Percentiles rank a stretch among this genome's conserved stretches.
Conservation (phyloP, 2,888 invertebrate genomes). For the Heliconius erato region DNA sequence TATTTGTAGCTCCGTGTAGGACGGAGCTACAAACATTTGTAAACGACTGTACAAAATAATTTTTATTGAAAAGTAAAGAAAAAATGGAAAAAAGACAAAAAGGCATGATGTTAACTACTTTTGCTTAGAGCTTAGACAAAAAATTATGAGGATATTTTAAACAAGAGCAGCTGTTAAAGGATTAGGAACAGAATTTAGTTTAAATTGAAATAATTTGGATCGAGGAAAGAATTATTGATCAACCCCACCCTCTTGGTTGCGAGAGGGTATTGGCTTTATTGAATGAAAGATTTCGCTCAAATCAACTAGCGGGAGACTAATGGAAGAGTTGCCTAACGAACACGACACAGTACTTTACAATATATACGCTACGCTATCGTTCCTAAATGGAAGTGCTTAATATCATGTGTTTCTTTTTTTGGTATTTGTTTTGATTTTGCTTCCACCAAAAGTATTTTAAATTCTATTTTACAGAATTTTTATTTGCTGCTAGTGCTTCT, state of each 20-base stretch:
- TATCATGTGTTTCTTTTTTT: neutral
- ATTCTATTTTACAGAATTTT: neutral
- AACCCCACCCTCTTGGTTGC: constrained; percentile 2
- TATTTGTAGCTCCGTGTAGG: no score
- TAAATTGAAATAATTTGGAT: constrained; percentile 35
- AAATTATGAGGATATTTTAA: neutral
- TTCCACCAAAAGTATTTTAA: neutral
- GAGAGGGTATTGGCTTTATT: constrained; percentile 39
- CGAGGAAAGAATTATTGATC: constrained; percentile 38
- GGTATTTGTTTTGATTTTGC: neutral
- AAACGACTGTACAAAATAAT: neutral
- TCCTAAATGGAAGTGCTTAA: constrained; percentile 28
- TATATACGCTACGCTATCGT: constrained; percentile 25
- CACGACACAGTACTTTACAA: constrained; percentile 40
- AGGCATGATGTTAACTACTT: neutral
- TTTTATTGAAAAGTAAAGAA: neutral
- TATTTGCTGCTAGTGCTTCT: neutral
- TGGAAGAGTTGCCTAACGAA: constrained; percentile 48
- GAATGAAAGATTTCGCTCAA: constrained; percentile 47
- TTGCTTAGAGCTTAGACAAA: neutral
- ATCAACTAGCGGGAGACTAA: constrained; percentile 50
- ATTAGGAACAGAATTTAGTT: constrained; percentile 16
- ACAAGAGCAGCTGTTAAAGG: neutral
- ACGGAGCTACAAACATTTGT: no score
- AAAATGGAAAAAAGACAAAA: neutral